Conservation (phyloP, 2,113 vertebrate species). For the Sylvicapra grimmia region DNA sequence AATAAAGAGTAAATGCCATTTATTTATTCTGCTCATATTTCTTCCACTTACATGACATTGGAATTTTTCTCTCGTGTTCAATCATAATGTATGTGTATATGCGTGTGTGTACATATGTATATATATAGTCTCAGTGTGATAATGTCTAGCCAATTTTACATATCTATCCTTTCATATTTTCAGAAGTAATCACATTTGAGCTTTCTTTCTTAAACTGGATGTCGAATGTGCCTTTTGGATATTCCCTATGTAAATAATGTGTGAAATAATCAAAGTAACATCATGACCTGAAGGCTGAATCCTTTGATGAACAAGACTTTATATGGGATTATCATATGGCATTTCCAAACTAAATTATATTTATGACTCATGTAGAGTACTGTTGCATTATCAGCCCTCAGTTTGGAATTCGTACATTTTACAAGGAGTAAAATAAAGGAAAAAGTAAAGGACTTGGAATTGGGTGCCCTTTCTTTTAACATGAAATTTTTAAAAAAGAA, state of each 20-base stretch:
- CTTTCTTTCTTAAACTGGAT: conserved; percentile 69
- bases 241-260: conserved; percentile 80
- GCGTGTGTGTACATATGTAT: background rate
- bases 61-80: conserved; percentile 17
- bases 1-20: conserved; percentile 47
- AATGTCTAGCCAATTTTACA: conserved; percentile 53
- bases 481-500: background rate
- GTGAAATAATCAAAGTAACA: conserved; percentile 81
- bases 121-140: background rate
- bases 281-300: conserved; percentile 76
- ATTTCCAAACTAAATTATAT: conserved; percentile 83
- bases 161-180: conserved; percentile 57
- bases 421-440: conserved; percentile 41
- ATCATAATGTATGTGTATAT: background rate
- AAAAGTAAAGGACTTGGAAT: conserved; percentile 13
- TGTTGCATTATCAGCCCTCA: conserved; percentile 75
- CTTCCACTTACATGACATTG: background rate
- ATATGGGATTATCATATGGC: conserved; percentile 82
- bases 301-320: conserved; percentile 81
- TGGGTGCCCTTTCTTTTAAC: conserved; percentile 26
- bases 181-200: conserved; percentile 73
- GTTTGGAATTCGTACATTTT: conserved; percentile 72
- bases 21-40: conserved; percentile 64
- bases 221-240: conserved; percentile 77
- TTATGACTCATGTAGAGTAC: conserved; percentile 75